These are phyloP conservation scores for Selenia dentaria DNA, from an alignment of 2,888 invertebrate species.

Conservation along the genomic window DNA sequence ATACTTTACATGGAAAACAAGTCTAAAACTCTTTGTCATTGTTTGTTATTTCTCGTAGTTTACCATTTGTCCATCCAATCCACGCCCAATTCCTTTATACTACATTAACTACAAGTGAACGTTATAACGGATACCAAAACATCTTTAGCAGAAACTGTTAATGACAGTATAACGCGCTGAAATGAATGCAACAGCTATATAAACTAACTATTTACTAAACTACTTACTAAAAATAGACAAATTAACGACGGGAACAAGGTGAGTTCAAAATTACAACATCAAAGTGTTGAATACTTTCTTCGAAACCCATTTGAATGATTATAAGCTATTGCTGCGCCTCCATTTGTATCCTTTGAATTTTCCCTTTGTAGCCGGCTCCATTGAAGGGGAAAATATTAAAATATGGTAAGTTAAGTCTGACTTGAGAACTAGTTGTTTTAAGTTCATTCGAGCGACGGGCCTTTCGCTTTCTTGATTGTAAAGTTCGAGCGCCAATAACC, in stretches of 20 bases:
- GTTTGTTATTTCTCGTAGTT: too few species aligned
- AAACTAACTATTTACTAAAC: too few species aligned
- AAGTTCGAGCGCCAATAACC: slow-evolving; percentile 30
- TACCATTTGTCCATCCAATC: too few species aligned
- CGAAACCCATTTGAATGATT: slow-evolving; percentile 75
- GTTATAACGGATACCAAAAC: too few species aligned
- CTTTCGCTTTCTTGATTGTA: slow-evolving; percentile 27
- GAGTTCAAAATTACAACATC: slow-evolving; percentile 56
- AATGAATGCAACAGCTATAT: too few species aligned
- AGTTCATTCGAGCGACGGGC: slow-evolving; percentile 31
- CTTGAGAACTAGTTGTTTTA: slow-evolving; percentile 52
- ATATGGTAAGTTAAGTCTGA: slow-evolving; percentile 70
- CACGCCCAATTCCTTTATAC: too few species aligned
- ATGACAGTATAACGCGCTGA: too few species aligned
- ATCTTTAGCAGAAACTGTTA: too few species aligned
- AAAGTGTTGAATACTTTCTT: slow-evolving; percentile 71
- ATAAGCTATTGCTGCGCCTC: slow-evolving; percentile 58
- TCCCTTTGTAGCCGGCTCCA: slow-evolving; percentile 60
- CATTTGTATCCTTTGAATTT: slow-evolving; percentile 76
- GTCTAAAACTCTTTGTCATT: too few species aligned
- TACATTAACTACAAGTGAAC: too few species aligned
- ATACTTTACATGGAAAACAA: too few species aligned
- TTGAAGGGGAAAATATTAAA: slow-evolving; percentile 71
- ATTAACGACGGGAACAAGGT: slow-evolving; percentile 41
- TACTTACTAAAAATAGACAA: too few species aligned